Percentiles rank a stretch among this genome's conserved stretches.
Evolutionary conservation across 2,888 invertebrate species (phyloP).

Genomic region (Erebia ligea): DNA sequence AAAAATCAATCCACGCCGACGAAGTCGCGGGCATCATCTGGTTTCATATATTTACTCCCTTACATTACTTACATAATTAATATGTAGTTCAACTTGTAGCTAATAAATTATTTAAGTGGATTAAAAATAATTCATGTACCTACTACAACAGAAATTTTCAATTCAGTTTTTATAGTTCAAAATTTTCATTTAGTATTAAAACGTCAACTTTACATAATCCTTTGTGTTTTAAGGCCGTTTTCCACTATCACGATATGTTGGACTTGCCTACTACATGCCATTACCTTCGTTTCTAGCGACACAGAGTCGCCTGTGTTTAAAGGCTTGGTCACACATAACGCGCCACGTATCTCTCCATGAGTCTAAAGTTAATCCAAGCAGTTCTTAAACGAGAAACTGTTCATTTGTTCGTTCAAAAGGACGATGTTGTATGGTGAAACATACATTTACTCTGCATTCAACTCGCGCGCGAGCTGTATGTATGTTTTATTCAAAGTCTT

Average conservation of each 20-base stretch:
- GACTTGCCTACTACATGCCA: constrained; percentile 26
- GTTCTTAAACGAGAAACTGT: too few species aligned
- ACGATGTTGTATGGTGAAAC: too few species aligned
- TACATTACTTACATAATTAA: too few species aligned
- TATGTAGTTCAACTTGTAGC: too few species aligned
- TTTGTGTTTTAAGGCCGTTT: constrained; percentile 7
- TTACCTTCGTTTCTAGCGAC: constrained; percentile 12
- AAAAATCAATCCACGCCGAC: too few species aligned
- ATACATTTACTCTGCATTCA: too few species aligned
- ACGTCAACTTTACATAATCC: constrained; percentile 10
- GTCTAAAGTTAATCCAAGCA: too few species aligned
- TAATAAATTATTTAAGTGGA: neutral
- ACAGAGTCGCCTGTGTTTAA: constrained; percentile 28
- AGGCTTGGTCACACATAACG: neutral
- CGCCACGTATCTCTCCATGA: neutral
- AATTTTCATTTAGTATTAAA: neutral
- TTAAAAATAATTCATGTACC: neutral
- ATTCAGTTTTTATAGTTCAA: neutral
- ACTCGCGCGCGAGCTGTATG: too few species aligned
- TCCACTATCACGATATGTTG: constrained; percentile 13
- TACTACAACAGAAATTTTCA: neutral
- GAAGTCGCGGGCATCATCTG: too few species aligned
- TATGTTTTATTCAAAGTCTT: too few species aligned
- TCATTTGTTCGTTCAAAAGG: too few species aligned
- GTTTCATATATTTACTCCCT: too few species aligned